Base-by-base conservation (phyloP, 30 jellyfish, hydroid and myxozoan genomes). In the Aurelia aurita complex sp. Pacific region DNA sequence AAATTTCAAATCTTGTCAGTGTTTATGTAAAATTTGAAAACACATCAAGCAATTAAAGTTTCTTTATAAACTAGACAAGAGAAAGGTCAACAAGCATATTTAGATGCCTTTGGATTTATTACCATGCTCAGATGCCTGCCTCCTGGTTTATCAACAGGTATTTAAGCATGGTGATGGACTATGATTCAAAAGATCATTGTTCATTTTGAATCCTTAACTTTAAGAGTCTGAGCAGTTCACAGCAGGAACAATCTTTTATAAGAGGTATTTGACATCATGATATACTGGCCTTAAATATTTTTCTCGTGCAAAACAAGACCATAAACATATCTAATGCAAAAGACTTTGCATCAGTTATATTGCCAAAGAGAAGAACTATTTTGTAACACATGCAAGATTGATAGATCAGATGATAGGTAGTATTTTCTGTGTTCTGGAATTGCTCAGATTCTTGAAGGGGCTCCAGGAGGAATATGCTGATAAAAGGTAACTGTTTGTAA, bases 401-500 rank as follows among this genome's bases (percentile, higher is more conserved):
- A 61, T 11, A 11, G 5, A 38, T 2, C 69, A 3, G 3, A 3
- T 16, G 69, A 61, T n/a, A 13, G 7, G 34, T 9, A 4, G 68
- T 59, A 61, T 10, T 13, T 61, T 11, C 36, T 61, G 69, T 61
- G 35, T 61, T 61, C 69, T 61, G 36, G 10, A 11, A 61, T 11
- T 61, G 69, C 69, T 61, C 69, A 61, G 69, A 61, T 61, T 61
- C 69, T 61, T 61, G 69, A 61, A 61, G 69, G 69, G 69, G 69
- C 34, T 61, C 69, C 69, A 61, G 69, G 69, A 61, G 69, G 69
- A 9, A 61, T 61, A 61, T 61, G 69, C 69, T 61, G 69, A 61
- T n/a, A 61, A 61, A 16, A 11, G 69, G 7, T 61, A 61, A 13
- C 34, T 61, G 69, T 61, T 61, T 23, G 69, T 61, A 33, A 61